Evolutionary conservation across 1,140 invertebrate genomes (phyloP), one percentile per base, ranked within the genome.

Genomic region (Carcinoscorpius rotundicauda): DNA sequence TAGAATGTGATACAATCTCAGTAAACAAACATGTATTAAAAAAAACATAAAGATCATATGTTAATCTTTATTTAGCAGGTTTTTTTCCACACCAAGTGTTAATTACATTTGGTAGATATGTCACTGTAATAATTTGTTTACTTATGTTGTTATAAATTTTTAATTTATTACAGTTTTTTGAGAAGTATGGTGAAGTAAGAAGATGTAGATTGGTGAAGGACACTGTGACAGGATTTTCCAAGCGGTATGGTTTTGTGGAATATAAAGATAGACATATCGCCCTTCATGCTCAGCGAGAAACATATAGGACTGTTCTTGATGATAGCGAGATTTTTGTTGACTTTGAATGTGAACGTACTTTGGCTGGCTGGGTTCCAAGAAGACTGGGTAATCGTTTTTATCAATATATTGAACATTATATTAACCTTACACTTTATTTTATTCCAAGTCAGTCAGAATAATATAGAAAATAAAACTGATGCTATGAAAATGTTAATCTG

Each of bases 181-280:
- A 80, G 55, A 78, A 80, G 65, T 85, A 79, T 76, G 88, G 88
- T 3, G 80, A 82, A 69, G 83, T 93, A 49, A 71, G 82, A 58
- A 81, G 82, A 6, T 83, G 84, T 55, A 81, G 84, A 64, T 71
- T 94, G 6, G 85, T 93, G 11, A 80, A 83, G 71, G 88, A 92
- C 71, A 81, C 91, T 63, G 85, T 93, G 0, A 93, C 90, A 5
- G 89, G 90, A 0, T 81, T 84, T 68, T 88, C 89, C 1, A 85
- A 86, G 75, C 82, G 88, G 58, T 95, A 93, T 78, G 89, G 85
- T 4, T 94, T 95, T 79, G 80, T 93, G 8, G 90, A 93, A 77
- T 93, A 84, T 80, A 82, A 83, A 69, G 79, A 78, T 51, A 80
- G 81, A 69, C 77, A 78, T 9, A 79, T 82, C 66, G 85, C 86